Conservation (phyloP, 1,140 invertebrate genomes). For the Saccostrea echinata region DNA sequence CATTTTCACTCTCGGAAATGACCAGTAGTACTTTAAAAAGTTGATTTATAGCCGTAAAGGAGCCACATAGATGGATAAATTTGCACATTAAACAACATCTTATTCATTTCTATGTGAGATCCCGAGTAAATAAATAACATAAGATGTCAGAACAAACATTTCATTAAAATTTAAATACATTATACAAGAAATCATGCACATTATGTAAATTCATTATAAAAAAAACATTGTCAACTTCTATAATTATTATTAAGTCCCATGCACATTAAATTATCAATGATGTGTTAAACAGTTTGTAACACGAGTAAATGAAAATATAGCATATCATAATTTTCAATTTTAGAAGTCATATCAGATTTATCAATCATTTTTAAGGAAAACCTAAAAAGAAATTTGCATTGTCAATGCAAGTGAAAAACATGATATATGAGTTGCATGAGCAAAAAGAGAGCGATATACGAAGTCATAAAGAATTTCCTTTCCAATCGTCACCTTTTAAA, state of each 20-base stretch:
- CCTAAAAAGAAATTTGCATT: no score
- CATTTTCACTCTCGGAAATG: not conserved
- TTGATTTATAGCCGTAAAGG: not conserved
- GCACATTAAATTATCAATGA: not conserved
- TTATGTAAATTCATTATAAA: conserved; percentile 14
- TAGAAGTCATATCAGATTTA: no score
- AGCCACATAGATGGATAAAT: conserved; percentile 10
- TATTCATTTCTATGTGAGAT: not conserved
- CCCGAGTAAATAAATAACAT: not conserved
- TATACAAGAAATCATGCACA: conserved; percentile 2
- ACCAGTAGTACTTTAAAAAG: not conserved
- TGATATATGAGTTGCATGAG: no score
- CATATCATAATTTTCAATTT: no score
- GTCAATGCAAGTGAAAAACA: no score
- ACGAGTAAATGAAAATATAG: no score
- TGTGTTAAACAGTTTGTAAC: no score
- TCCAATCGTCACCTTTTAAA: no score
- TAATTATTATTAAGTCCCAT: not conserved
- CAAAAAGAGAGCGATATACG: no score
- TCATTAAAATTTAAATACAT: not conserved
- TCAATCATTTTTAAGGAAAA: no score
- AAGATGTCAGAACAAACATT: conserved; percentile 13
- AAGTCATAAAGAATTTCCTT: no score
- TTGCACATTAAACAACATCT: conserved; percentile 13
- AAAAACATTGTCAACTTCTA: not conserved